phyloP scores from a whole-genome alignment of 2,113 vertebrate genomes.

The Phaethornis superciliosus region DNA sequence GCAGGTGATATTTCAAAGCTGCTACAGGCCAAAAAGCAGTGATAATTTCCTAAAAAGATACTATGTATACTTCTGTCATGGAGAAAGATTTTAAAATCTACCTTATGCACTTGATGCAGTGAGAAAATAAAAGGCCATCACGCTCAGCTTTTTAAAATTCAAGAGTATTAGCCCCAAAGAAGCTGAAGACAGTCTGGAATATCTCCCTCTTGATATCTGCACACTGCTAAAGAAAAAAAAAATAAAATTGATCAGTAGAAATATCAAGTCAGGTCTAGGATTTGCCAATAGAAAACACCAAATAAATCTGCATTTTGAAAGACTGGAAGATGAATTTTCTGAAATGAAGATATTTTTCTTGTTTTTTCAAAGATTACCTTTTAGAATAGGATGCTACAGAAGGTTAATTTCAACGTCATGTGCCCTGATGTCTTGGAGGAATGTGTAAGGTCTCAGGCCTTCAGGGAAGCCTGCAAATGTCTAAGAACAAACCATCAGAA shows the following conservation, averaged over 20 bases:
- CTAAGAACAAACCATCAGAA: background rate
- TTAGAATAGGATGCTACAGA: background rate
- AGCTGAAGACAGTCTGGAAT: background rate
- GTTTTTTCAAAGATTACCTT: background rate
- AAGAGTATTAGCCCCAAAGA: background rate
- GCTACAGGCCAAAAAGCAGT: background rate
- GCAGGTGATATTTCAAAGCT: background rate
- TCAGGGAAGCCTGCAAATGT: background rate
- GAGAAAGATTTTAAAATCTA: background rate
- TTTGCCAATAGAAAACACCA: background rate
- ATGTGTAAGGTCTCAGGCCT: background rate
- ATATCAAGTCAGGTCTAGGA: background rate
- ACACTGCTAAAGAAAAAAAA: background rate
- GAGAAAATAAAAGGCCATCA: accelerated
- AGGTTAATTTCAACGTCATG: background rate
- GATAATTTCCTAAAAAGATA: background rate
- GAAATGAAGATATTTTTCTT: background rate
- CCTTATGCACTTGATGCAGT: background rate
- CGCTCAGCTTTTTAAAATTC: background rate
- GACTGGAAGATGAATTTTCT: background rate
- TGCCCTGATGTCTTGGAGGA: background rate
- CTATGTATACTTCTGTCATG: background rate
- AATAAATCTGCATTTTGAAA: conserved; percentile 6
- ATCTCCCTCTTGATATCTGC: background rate
- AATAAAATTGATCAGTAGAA: background rate